phyloP scores from a whole-genome alignment of 2,888 invertebrate genomes.

The Caenorhabditis wallacei region DNA sequence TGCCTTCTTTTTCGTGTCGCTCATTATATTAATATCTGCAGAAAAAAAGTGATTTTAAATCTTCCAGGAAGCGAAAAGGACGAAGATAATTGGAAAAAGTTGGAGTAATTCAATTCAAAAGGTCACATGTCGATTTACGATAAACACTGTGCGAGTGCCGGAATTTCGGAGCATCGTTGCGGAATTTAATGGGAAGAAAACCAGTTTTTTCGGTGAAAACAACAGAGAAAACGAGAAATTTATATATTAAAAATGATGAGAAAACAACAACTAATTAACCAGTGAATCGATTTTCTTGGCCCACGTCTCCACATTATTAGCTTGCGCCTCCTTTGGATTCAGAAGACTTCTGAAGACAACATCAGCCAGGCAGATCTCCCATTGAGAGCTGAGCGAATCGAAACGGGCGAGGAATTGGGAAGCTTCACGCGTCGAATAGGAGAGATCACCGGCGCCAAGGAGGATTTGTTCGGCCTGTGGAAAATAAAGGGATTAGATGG shows the following conservation, averaged over 20 bases:
- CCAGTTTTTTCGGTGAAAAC: neutral
- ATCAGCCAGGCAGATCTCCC: constrained; percentile 65
- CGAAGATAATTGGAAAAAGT: no score
- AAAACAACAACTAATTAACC: constrained; percentile 17
- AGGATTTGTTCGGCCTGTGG: constrained; percentile 52
- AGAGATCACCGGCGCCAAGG: constrained; percentile 17
- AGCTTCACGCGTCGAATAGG: constrained; percentile 58
- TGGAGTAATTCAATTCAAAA: neutral
- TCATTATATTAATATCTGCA: constrained; percentile 6
- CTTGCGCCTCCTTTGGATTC: constrained; percentile 30
- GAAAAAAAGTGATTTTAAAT: neutral
- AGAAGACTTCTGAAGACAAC: constrained; percentile 66
- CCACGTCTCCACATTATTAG: constrained; percentile 76
- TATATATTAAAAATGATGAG: neutral
- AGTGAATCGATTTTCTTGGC: constrained; percentile 61
- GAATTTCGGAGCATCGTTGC: constrained; percentile 22
- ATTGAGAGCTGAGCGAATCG: constrained; percentile 72
- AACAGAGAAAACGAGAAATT: constrained; percentile 5
- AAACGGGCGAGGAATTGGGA: constrained; percentile 73
- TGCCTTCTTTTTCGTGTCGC: constrained; percentile 32
- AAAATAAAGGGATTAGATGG: no score
- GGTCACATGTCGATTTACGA: constrained; percentile 9
- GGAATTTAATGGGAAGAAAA: neutral
- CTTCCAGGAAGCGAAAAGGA: no score
- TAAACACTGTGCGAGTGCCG: constrained; percentile 1